phyloP scores from a whole-genome alignment of 2,888 invertebrate genomes.

The Elegia similella region DNA sequence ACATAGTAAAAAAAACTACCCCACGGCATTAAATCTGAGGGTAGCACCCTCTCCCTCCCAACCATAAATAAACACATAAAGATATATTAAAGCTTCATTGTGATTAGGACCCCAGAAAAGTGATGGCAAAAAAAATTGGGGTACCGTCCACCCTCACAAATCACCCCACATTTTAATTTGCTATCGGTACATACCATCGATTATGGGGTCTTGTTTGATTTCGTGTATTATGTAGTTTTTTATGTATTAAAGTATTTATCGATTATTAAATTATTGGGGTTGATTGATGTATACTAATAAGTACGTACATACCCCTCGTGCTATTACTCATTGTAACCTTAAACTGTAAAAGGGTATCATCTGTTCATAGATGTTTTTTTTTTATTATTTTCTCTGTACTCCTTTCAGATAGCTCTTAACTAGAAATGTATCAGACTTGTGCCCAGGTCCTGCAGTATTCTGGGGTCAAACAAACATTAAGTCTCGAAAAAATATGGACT shows the following conservation, averaged over 20 bases:
- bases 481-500: no score
- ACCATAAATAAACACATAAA: conserved; percentile 62
- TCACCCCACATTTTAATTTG: conserved; percentile 58
- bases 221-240: conserved; percentile 35
- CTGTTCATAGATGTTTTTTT: no score
- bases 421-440: no score
- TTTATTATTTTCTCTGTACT: no score
- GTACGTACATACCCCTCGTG: no score
- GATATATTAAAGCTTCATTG: conserved; percentile 51
- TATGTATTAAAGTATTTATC: conserved; percentile 7
- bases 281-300: neutral
- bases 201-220: conserved; percentile 52
- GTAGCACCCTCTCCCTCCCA: conserved; percentile 27
- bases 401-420: no score
- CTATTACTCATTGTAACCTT: no score
- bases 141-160: conserved; percentile 50
- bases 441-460: no score
- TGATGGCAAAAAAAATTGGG: conserved; percentile 47
- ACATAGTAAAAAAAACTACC: neutral
- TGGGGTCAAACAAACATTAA: no score
- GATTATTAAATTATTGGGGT: neutral
- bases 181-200: conserved; percentile 55
- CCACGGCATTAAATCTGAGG: conserved; percentile 27
- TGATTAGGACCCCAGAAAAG: conserved; percentile 46
- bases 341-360: no score